Evolutionary conservation across 2,113 vertebrate genomes (phyloP).

Genomic region (Ophiodon elongatus): DNA sequence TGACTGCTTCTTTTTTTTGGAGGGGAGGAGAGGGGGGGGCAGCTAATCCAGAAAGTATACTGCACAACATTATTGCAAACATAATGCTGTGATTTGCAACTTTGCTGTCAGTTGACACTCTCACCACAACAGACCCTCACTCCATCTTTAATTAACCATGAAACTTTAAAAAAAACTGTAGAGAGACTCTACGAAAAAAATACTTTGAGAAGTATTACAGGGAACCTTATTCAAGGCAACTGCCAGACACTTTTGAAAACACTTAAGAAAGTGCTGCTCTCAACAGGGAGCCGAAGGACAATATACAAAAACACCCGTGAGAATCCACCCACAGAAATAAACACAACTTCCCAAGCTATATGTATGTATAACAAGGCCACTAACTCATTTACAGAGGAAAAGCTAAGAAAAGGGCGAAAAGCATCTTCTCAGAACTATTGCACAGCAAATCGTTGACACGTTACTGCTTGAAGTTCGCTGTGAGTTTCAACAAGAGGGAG

Average conservation of each 20-base stretch:
- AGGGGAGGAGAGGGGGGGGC: too few species aligned
- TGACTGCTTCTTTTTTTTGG: background rate
- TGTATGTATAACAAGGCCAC: constrained; percentile 5
- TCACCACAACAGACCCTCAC: background rate
- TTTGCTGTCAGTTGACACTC: background rate
- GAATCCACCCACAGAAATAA: constrained; percentile 22
- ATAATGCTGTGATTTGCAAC: background rate
- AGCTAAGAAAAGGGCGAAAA: background rate
- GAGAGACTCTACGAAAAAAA: background rate
- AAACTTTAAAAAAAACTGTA: background rate
- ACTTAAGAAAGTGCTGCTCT: constrained; percentile 14
- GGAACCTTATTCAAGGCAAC: background rate
- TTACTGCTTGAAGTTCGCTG: background rate
- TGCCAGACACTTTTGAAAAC: constrained; percentile 7
- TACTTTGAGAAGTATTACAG: background rate
- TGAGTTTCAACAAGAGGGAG: background rate
- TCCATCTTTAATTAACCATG: background rate
- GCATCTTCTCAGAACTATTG: background rate
- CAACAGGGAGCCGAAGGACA: constrained; percentile 14
- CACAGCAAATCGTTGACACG: background rate
- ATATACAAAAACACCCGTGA: background rate
- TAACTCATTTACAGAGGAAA: background rate
- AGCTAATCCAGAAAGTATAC: background rate
- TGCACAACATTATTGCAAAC: background rate
- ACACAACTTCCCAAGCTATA: constrained; percentile 11